Evolutionary conservation across 2,888 invertebrate genomes (phyloP).

Genomic region (Rotaria socialis): DNA sequence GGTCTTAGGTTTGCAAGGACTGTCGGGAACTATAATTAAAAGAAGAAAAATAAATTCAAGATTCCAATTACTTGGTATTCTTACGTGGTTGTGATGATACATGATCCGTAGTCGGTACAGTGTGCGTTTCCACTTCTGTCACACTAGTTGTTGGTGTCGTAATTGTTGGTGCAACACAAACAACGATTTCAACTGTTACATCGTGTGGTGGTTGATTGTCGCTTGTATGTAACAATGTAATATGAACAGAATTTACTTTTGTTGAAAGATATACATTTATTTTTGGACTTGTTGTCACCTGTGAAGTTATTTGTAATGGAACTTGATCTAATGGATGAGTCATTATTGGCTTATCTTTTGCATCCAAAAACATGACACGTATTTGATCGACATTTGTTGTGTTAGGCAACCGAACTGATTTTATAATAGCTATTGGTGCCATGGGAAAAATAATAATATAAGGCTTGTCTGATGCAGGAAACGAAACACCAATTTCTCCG

Average conservation of each 20-base stretch:
- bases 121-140: background rate
- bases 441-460: background rate
- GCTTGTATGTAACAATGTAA: background rate
- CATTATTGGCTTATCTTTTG: background rate
- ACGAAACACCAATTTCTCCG: background rate
- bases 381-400: background rate
- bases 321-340: background rate
- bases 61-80: background rate
- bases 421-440: background rate
- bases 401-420: background rate
- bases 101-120: background rate
- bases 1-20: background rate
- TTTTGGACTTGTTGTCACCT: background rate
- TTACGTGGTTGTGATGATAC: background rate
- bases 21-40: background rate
- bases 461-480: background rate
- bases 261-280: background rate
- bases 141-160: background rate
- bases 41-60: background rate
- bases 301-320: background rate
- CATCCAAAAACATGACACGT: conserved; percentile 14
- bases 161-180: background rate
- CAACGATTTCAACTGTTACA: background rate
- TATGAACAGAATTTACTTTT: background rate
- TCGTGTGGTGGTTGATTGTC: background rate